Base-by-base conservation (phyloP, 1,140 invertebrate species). In the Melitaea cinxia region DNA sequence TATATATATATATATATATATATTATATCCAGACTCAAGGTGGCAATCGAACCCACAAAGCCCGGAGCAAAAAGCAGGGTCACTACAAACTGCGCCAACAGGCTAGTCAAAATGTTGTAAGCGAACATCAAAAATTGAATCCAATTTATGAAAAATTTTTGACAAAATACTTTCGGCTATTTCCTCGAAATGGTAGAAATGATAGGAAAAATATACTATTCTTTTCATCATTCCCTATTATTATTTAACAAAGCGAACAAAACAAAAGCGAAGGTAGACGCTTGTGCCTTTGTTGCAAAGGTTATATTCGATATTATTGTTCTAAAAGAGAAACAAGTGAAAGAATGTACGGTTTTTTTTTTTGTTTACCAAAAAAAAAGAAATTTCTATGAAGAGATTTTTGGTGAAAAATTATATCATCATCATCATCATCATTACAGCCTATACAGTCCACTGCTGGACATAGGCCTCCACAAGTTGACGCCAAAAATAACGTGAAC, bases 221-320 rank as follows among this genome's bases (percentile, higher is more conserved):
- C 37, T 42, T 42, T 7, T 9, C 15, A 42, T 42, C 37, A 42
- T 17, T 42, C 14, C 14, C 37, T 19, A 42, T 42, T 42, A 42
- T 42, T 42, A 42, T 42, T 42, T 42, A 42, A 17, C 3, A 42
- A 42, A 19, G 14, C 14, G 15, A 17, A 42, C 4, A 19, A 42
- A 42, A 42, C 37, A 42, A 42, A 42, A 42, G 30, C 30, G 30
- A 10, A 33, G 37, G 37, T 17, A 17, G 7, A 42, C 37, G 35
- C 5, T 42, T 15, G 30, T 30, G 37, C 15, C 37, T 42, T 42
- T 42, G 37, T 42, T 42, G 37, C 37, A 42, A 42, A 42, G 37
- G 15, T 42, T 5, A n/a, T 6, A 17, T 42, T 42, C 37, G 37
- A 42, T 42, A 0, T 42, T 42, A 17, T 42, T 42, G 35, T 37